Base-by-base conservation (phyloP, 2,888 invertebrate genomes). In the Drosophila formosana region DNA sequence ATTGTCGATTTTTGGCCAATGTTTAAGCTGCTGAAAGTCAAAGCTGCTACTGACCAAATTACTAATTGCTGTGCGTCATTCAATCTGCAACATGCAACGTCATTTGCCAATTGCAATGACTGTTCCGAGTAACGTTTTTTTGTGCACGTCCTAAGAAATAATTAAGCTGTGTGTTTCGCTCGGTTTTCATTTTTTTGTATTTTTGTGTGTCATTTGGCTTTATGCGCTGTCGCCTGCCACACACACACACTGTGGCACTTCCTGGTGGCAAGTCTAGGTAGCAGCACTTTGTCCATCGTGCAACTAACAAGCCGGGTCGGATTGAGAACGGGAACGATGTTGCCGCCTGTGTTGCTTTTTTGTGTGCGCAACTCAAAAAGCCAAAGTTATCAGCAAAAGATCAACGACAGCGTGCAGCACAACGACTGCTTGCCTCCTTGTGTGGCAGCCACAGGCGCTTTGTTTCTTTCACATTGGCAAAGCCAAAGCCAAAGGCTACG, bases 331-430 rank as follows among this genome's bases (percentile, higher is more conserved):
- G 11, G 37, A 11, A 52, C 55, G 34, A 9, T 61, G 39, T 39
- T 30, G 28, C 18, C 4, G 37, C 4, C 11, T n/a, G 37, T 37
- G 37, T 37, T 37, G 37, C 47, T 55, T 37, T 51, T 45, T 58
- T 53, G 65, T 61, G 39, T 68, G 56, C 61, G 62, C 62, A 71
- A 67, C 72, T 75, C 67, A 78, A 78, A 80, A 82, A 82, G 85
- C 75, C 77, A 78, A 82, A 90, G 74, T 73, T 89, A 89, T 90
- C 89, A 89, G 90, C 69, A 88, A 85, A 90, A 89, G 90, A 89
- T 89, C 89, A 90, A 88, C 86, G 74, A 65, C 80, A 68, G 74
- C 49, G 23, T 11, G 18, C 5, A 25, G 18, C 32, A 32, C 39
- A 39, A 13, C 39, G 25, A 45, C 32, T 11, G 53, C 56, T 41